Conservation (phyloP, 2,888 invertebrate species). For the Linnaemya tessellans region DNA sequence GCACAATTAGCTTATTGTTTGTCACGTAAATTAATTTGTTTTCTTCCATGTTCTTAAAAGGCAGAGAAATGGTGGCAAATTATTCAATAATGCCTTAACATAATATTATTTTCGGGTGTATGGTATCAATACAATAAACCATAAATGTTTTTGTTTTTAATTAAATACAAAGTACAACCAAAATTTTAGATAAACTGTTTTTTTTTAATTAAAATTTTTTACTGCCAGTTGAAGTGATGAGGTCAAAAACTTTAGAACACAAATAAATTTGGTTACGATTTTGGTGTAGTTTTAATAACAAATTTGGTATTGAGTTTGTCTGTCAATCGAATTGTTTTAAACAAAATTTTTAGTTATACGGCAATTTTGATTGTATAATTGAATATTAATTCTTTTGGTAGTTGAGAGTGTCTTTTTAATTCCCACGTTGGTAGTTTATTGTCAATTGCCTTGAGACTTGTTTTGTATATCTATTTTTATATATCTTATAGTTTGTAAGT, state of each 20-base stretch:
- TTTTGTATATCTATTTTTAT: not conserved
- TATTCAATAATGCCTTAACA: conserved; percentile 21
- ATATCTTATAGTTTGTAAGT: not conserved
- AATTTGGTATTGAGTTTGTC: not conserved
- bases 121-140: not conserved
- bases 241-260: conserved; percentile 32
- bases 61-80: conserved; percentile 2
- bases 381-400: not conserved
- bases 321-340: not conserved
- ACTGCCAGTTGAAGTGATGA: conserved; percentile 42
- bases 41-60: not conserved
- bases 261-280: conserved; percentile 7
- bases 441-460: not conserved
- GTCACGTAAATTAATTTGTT: conserved; percentile 26
- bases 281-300: not conserved
- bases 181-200: conserved; percentile 1
- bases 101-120: conserved; percentile 1
- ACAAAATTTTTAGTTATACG: not conserved
- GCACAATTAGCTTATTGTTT: conserved; percentile 35
- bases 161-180: conserved; percentile 16
- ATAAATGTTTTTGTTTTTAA: conserved; percentile 12
- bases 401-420: not conserved
- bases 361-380: not conserved
- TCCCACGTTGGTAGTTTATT: not conserved
- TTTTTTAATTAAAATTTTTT: not conserved